Percentiles rank a stretch among this genome's conserved stretches.
Evolutionary conservation across 35 echinoderm and acorn worm genomes (phyloP).

Genomic region (Hemicentrotus pulcherrimus): DNA sequence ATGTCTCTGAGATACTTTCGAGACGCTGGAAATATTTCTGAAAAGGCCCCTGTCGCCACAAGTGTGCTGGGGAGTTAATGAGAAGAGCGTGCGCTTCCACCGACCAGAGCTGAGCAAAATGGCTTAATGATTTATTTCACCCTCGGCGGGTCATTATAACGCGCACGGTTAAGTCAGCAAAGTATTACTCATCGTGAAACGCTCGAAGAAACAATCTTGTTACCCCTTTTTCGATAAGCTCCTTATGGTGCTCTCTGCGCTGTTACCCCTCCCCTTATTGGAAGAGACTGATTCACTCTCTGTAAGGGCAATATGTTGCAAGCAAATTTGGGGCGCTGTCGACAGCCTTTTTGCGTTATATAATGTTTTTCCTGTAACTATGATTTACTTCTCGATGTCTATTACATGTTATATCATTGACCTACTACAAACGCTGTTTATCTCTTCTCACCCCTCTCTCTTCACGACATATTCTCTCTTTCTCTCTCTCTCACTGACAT

Average conservation of each 20-base stretch:
- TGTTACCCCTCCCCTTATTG: not conserved
- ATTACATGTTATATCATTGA: no score
- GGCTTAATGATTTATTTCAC: constrained; percentile 21
- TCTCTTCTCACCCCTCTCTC: not conserved
- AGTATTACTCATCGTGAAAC: constrained; percentile 14
- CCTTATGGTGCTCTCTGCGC: not conserved
- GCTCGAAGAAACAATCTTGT: not conserved
- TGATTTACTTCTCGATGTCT: not conserved
- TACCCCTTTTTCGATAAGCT: constrained; percentile 2
- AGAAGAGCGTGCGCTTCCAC: not conserved
- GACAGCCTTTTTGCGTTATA: not conserved
- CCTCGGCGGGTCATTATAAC: not conserved
- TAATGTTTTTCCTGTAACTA: not conserved
- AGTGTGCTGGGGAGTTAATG: not conserved
- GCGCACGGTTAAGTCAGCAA: constrained; percentile 32
- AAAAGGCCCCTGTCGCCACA: not conserved
- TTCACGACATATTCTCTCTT: not conserved
- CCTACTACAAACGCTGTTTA: not conserved
- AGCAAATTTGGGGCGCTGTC: not conserved
- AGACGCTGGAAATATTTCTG: not conserved
- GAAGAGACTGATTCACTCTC: not conserved
- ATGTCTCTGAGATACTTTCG: not conserved
- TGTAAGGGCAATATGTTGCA: not conserved
- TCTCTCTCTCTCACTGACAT: not conserved
- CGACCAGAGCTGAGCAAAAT: not conserved